phyloP scores from a whole-genome alignment of 2,113 vertebrate species.

The Dicerorhinus sumatrensis region DNA sequence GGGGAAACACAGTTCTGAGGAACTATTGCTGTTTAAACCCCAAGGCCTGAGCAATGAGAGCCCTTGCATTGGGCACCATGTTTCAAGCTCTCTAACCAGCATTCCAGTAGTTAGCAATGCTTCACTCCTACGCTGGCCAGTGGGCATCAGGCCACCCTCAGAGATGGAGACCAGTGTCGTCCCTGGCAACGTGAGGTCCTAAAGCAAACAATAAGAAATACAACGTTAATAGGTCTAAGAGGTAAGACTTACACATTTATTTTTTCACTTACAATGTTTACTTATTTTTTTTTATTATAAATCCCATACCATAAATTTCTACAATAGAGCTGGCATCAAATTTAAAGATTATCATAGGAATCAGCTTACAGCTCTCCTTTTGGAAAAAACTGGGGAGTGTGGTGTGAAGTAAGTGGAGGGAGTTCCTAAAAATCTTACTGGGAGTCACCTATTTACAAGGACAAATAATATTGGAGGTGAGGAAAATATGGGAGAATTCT shows the following conservation, averaged over 20 bases:
- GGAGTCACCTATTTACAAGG: background rate
- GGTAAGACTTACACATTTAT: background rate
- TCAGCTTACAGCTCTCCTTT: background rate
- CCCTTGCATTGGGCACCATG: accelerated
- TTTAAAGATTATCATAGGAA: background rate
- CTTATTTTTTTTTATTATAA: background rate
- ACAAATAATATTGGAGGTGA: too few species aligned
- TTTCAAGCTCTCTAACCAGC: background rate
- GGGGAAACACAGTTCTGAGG: background rate
- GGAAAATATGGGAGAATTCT: background rate
- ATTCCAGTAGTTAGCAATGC: accelerated
- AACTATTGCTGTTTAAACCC: accelerated
- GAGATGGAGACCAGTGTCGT: background rate
- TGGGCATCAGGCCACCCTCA: background rate
- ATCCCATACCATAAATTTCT: background rate
- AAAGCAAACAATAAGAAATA: background rate
- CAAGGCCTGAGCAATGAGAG: accelerated
- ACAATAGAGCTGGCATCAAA: background rate
- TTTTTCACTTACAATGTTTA: background rate
- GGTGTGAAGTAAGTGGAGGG: background rate
- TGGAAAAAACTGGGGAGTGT: background rate
- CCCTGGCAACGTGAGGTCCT: accelerated
- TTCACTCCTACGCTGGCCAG: accelerated
- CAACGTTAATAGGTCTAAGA: background rate
- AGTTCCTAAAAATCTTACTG: background rate